Percentiles rank a stretch among this genome's conserved stretches.
phyloP scores from a whole-genome alignment of 2,797 vertebrate species.

The Labroides dimidiatus region DNA sequence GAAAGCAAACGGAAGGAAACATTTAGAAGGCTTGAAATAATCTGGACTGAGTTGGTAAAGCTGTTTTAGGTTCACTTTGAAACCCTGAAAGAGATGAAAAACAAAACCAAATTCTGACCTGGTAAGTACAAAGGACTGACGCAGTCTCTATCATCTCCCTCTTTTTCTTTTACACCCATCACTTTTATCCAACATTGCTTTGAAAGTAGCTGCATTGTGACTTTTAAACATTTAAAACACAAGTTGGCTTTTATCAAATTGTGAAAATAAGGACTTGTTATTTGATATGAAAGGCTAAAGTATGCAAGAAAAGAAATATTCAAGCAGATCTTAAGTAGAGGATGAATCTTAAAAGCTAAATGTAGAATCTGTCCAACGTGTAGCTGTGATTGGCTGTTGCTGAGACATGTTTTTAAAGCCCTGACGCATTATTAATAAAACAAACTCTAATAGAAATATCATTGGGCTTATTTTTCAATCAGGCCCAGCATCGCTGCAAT shows the following conservation, averaged over 20 bases:
- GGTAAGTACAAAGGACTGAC: no score
- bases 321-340: constrained; percentile 49
- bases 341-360: constrained; percentile 58
- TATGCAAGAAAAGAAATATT: constrained; percentile 69
- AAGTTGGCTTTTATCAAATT: constrained; percentile 24
- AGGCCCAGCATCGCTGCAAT: constrained; percentile 83
- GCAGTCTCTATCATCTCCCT: no score
- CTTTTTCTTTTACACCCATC: no score
- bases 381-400: constrained; percentile 79
- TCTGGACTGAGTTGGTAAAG: no score
- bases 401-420: constrained; percentile 84
- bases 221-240: constrained; percentile 27
- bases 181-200: no score
- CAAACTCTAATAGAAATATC: constrained; percentile 89
- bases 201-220: neutral
- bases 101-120: no score
- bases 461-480: constrained; percentile 89
- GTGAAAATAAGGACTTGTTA: constrained; percentile 30
- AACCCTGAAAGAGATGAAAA: no score
- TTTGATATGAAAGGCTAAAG: constrained; percentile 32
- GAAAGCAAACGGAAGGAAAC: no score
- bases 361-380: constrained; percentile 77
- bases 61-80: no score
- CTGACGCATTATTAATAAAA: constrained; percentile 88
- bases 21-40: no score